phyloP scores from a whole-genome alignment of 2,797 vertebrate genomes.

The Bradypodion ventrale region DNA sequence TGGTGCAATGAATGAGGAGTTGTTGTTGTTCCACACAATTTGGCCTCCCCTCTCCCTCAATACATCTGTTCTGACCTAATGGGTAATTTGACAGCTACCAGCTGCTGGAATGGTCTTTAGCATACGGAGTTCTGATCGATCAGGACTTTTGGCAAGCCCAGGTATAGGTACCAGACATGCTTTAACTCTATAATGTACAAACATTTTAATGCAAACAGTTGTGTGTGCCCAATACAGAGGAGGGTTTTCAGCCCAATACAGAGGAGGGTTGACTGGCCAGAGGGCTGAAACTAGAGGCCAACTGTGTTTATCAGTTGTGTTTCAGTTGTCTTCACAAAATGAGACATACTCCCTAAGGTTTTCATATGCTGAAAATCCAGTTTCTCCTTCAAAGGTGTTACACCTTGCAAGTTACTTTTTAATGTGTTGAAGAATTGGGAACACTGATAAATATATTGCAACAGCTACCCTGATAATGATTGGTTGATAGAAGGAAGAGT shows the following conservation, averaged over 20 bases:
- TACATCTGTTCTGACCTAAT: slow-evolving; percentile 21
- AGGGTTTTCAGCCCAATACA: not conserved
- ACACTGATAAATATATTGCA: too few relatives aligned
- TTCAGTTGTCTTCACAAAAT: too few relatives aligned
- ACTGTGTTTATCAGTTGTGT: not conserved
- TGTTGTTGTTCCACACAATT: not conserved
- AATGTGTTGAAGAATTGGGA: too few relatives aligned
- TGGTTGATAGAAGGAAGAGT: too few relatives aligned
- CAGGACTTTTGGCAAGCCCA: slow-evolving; percentile 68
- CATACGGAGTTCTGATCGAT: slow-evolving; percentile 77
- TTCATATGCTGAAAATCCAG: not conserved
- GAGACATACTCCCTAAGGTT: too few relatives aligned
- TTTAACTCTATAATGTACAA: not conserved
- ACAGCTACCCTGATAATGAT: too few relatives aligned
- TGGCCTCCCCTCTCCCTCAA: not conserved
- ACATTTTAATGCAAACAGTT: not conserved
- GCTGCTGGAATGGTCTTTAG: slow-evolving; percentile 62
- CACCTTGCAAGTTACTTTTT: too few relatives aligned
- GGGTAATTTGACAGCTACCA: slow-evolving; percentile 31
- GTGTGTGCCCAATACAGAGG: too few relatives aligned
- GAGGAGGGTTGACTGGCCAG: not conserved
- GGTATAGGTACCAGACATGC: slow-evolving; percentile 43
- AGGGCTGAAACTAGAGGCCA: not conserved
- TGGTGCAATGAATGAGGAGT: not conserved
- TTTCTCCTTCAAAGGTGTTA: not conserved